Conservation (phyloP, 2,888 invertebrate genomes). For the Melinaea menophilus region DNA sequence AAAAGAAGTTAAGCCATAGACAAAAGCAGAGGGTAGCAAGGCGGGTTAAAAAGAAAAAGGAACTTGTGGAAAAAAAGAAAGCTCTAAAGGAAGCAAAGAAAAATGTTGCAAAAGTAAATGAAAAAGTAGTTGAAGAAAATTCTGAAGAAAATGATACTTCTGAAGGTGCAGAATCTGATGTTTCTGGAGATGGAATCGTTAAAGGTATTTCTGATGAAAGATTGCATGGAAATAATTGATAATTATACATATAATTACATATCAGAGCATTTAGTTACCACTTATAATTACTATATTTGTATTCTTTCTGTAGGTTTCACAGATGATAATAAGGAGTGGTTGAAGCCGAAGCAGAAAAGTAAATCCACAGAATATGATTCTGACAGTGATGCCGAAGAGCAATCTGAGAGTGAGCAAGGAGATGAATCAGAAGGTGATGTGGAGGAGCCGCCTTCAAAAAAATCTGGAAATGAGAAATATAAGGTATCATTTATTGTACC, state of each 20-base stretch:
- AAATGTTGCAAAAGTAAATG: constrained; percentile 52
- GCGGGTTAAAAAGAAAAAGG: constrained; percentile 75
- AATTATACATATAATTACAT: background rate
- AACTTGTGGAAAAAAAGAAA: constrained; percentile 63
- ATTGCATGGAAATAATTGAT: background rate
- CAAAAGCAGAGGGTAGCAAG: constrained; percentile 83
- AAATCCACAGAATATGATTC: constrained; percentile 48
- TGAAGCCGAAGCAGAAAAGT: constrained; percentile 78
- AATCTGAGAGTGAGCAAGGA: constrained; percentile 44
- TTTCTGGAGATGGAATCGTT: constrained; percentile 49
- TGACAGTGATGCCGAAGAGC: constrained; percentile 48
- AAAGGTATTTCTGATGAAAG: constrained; percentile 43
- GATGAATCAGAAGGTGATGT: constrained; percentile 45
- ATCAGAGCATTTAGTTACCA: too few species aligned
- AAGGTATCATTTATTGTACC: constrained; percentile 46
- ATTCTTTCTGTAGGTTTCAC: constrained; percentile 73
- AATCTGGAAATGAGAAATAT: constrained; percentile 55
- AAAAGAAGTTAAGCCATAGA: constrained; percentile 81
- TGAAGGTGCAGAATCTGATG: constrained; percentile 32
- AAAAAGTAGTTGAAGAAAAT: constrained; percentile 43
- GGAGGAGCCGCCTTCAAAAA: constrained; percentile 38
- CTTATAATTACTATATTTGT: background rate
- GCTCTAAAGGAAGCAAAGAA: constrained; percentile 63
- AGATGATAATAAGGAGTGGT: constrained; percentile 85
- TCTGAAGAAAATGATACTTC: constrained; percentile 36